These are phyloP conservation scores for Climacteris rufus DNA, from an alignment of 2,113 vertebrate genomes.

Conservation along the genomic window DNA sequence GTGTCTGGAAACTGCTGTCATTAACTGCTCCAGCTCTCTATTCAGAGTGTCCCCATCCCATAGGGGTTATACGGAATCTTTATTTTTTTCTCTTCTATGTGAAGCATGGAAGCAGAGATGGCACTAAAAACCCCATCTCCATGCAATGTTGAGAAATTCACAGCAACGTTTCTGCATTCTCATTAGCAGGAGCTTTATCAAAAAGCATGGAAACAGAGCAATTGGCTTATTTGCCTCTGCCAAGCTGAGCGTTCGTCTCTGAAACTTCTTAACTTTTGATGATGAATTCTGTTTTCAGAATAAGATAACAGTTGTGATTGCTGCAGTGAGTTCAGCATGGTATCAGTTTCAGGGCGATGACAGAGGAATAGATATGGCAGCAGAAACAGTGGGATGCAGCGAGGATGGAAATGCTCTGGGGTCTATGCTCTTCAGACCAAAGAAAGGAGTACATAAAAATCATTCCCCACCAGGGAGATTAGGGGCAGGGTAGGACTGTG, in stretches of 20 bases:
- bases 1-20: neutral
- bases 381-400: neutral
- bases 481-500: neutral
- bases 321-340: neutral
- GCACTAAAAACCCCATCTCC: neutral
- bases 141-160: neutral
- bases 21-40: neutral
- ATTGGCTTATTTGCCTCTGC: neutral
- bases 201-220: neutral
- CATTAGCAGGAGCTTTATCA: neutral
- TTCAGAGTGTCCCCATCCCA: neutral
- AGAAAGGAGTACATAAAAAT: neutral
- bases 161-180: neutral
- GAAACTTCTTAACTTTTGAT: neutral
- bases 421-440: neutral
- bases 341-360: neutral
- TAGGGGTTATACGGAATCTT: neutral
- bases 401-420: neutral
- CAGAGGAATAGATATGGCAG: neutral
- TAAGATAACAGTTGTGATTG: neutral
- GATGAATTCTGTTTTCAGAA: neutral
- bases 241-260: neutral
- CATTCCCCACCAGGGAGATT: rapidly evolving
- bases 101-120: neutral
- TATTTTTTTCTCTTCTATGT: neutral